These are phyloP conservation scores for Sparus aurata DNA, from an alignment of 2,797 vertebrate species.

Conservation along the genomic window DNA sequence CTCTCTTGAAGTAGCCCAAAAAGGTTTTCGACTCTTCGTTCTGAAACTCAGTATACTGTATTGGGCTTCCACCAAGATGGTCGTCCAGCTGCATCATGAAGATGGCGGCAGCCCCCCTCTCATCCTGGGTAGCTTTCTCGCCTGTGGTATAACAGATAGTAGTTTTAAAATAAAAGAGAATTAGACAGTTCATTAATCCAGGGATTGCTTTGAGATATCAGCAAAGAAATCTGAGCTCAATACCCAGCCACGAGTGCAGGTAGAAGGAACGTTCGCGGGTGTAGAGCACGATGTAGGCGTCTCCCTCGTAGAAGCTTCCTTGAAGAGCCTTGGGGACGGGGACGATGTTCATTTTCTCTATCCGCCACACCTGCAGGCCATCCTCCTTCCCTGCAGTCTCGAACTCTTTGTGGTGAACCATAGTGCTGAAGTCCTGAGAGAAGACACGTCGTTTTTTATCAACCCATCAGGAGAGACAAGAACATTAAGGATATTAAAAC, in stretches of 20 bases:
- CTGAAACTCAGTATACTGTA: constrained; percentile 92
- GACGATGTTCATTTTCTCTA: constrained; percentile 92
- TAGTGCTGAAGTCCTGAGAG: constrained; percentile 63
- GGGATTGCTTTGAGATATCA: not conserved
- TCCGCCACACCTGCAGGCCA: constrained; percentile 95
- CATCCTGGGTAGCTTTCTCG: constrained; percentile 88
- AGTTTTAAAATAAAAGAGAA: not conserved
- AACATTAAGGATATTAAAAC: not conserved
- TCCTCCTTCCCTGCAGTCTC: constrained; percentile 89
- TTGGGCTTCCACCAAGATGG: constrained; percentile 82
- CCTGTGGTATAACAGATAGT: constrained; percentile 77
- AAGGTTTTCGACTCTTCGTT: constrained; percentile 89
- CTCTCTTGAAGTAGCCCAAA: constrained; percentile 91
- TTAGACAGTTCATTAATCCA: not conserved
- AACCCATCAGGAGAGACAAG: not conserved
- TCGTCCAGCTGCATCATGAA: constrained; percentile 92
- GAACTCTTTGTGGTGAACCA: constrained; percentile 89
- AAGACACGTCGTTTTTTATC: not conserved
- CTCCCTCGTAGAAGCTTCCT: constrained; percentile 92
- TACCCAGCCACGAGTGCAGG: constrained; percentile 94
- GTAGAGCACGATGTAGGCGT: constrained; percentile 91
- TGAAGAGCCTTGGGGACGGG: constrained; percentile 85
- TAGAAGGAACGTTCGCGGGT: constrained; percentile 87
- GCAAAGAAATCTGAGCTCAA: constrained; percentile 37
- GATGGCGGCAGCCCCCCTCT: constrained; percentile 90